phyloP scores from a whole-genome alignment of 2,113 vertebrate genomes.

The Urocitellus parryii region DNA sequence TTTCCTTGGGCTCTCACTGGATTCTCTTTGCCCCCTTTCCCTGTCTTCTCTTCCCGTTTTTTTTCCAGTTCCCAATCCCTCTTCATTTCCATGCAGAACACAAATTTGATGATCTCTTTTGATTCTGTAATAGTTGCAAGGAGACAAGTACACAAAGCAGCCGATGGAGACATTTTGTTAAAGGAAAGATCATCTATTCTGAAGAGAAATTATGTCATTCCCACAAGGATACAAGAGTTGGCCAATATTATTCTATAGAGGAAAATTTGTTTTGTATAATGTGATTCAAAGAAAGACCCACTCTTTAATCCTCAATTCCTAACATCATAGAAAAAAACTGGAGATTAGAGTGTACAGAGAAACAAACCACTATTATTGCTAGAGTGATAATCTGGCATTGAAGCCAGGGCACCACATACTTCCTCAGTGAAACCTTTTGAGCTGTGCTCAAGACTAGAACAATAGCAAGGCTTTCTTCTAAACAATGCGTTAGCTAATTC shows the following conservation, averaged over 20 bases:
- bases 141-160: not conserved
- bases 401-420: not conserved
- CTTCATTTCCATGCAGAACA: not conserved
- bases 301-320: not conserved
- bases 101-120: not conserved
- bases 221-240: not conserved
- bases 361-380: not conserved
- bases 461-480: not conserved
- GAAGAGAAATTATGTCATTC: not conserved
- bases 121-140: not conserved
- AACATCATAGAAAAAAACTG: not conserved
- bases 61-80: not conserved
- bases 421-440: not conserved
- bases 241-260: not conserved
- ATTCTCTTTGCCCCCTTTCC: not conserved
- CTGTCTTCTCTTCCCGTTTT: not conserved
- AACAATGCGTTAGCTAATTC: not conserved
- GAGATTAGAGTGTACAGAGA: not conserved
- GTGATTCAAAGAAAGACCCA: not conserved
- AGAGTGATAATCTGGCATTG: not conserved
- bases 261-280: not conserved
- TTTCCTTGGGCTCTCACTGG: not conserved
- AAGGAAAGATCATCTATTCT: slow-evolving; percentile 6
- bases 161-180: not conserved
- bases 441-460: not conserved